Conservation (phyloP, 1,140 invertebrate species). For the Pachypsylla venusta region DNA sequence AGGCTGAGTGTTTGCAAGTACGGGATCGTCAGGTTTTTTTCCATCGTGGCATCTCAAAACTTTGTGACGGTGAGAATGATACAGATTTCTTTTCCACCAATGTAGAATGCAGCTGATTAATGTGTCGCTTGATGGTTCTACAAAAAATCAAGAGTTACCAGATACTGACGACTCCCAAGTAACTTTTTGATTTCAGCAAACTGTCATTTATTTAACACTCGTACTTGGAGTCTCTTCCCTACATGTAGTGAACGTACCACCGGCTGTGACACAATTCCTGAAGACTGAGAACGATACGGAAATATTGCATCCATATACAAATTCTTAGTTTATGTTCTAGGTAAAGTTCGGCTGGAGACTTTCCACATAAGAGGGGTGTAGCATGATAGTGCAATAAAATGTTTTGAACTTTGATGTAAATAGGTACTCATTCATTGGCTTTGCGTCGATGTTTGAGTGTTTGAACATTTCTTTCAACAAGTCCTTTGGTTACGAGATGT, state of each 20-base stretch:
- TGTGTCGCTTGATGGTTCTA: background rate
- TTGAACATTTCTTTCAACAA: constrained; percentile 27
- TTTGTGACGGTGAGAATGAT: too few species aligned
- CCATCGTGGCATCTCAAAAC: too few species aligned
- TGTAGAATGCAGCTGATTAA: background rate
- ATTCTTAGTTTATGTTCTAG: constrained; percentile 31
- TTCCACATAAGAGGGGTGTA: constrained; percentile 12
- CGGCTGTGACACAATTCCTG: background rate
- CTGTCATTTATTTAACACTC: background rate
- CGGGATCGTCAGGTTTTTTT: too few species aligned
- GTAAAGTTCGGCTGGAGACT: constrained; percentile 29
- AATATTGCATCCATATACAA: constrained; percentile 35
- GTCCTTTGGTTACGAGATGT: constrained; percentile 25
- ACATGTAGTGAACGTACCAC: background rate
- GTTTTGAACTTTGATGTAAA: constrained; percentile 8
- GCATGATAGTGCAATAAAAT: constrained; percentile 14
- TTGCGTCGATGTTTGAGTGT: constrained; percentile 27
- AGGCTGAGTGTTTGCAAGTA: too few species aligned
- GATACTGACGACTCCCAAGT: constrained; percentile 21
- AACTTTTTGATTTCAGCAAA: constrained; percentile 17
- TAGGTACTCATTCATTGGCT: background rate
- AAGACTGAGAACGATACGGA: constrained; percentile 23
- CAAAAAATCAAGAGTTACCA: constrained; percentile 18
- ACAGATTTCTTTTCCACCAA: constrained; percentile 6
- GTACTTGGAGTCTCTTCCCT: background rate